A percentile compares a stretch with the other conserved stretches of the same genome.
Evolutionary conservation across 2,797 vertebrate species (phyloP).

Genomic region (Acanthopagrus latus): DNA sequence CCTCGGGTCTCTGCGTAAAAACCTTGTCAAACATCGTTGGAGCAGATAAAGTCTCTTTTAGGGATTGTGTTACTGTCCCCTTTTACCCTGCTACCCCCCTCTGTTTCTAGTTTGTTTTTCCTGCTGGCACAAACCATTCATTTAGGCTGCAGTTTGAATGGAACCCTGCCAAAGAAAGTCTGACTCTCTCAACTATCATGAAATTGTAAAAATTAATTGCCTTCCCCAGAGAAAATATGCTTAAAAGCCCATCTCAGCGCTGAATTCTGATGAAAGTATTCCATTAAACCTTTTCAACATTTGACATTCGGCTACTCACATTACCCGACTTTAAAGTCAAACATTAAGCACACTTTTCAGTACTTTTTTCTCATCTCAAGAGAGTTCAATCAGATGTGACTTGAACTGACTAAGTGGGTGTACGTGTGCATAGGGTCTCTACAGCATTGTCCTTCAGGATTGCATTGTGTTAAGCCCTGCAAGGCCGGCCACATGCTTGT

Average conservation of each 20-base stretch:
- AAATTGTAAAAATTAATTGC: slow-evolving; percentile 77
- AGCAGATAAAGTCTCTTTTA: slow-evolving; percentile 74
- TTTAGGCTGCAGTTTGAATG: slow-evolving; percentile 62
- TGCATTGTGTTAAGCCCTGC: slow-evolving; percentile 42
- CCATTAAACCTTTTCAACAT: slow-evolving; percentile 57
- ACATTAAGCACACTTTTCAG: slow-evolving; percentile 49
- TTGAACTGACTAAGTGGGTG: slow-evolving; percentile 41
- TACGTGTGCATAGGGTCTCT: slow-evolving; percentile 25
- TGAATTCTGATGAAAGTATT: slow-evolving; percentile 68
- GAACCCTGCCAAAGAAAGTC: slow-evolving; percentile 66
- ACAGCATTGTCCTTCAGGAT: slow-evolving; percentile 36
- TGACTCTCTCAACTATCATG: slow-evolving; percentile 62
- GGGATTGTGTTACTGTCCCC: slow-evolving; percentile 71
- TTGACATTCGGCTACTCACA: slow-evolving; percentile 59
- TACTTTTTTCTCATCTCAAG: slow-evolving; percentile 57
- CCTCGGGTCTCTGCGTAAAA: slow-evolving; percentile 52
- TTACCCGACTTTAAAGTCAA: slow-evolving; percentile 69
- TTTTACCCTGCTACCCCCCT: slow-evolving; percentile 44
- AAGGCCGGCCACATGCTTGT: slow-evolving; percentile 48
- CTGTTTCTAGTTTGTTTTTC: slow-evolving; percentile 72
- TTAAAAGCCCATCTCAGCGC: slow-evolving; percentile 58
- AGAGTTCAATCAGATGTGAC: slow-evolving; percentile 53
- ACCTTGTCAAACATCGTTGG: slow-evolving; percentile 65
- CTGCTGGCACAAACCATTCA: slow-evolving; percentile 70
- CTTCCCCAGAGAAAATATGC: slow-evolving; percentile 57